Conservation (phyloP, 2,888 invertebrate species). For the Diaperis boleti region DNA sequence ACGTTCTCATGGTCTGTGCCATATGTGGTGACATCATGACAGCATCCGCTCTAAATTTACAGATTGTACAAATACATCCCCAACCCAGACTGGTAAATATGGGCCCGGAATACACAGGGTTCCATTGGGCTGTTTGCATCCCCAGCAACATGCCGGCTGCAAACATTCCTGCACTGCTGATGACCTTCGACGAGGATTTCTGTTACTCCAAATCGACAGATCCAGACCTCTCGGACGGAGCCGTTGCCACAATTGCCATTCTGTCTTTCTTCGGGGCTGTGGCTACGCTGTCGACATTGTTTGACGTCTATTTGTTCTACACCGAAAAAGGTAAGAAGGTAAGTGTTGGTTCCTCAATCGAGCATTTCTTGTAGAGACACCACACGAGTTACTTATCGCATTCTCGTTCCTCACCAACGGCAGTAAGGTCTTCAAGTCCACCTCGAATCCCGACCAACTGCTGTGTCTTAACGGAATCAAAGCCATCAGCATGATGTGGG, state of each 20-base stretch:
- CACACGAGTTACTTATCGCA: constrained; percentile 22
- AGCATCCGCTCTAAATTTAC: background rate
- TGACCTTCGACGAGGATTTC: constrained; percentile 6
- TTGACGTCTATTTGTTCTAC: constrained; percentile 3
- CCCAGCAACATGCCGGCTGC: background rate
- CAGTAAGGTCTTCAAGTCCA: constrained; percentile 21
- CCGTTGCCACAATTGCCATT: constrained; percentile 7
- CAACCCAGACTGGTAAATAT: background rate
- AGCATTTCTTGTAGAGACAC: constrained; percentile 7
- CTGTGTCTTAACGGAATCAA: constrained; percentile 67
- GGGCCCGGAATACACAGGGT: background rate
- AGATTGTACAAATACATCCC: background rate
- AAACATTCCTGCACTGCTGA: background rate
- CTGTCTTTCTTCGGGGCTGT: background rate
- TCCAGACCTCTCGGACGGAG: constrained; percentile 11
- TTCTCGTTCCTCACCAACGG: constrained; percentile 36
- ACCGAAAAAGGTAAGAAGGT: background rate
- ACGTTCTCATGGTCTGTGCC: too few relatives aligned
- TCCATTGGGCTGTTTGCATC: constrained; percentile 7
- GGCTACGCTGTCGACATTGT: background rate
- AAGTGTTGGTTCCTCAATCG: too few relatives aligned
- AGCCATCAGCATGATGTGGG: constrained; percentile 67
- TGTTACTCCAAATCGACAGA: constrained; percentile 18
- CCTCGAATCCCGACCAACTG: constrained; percentile 49
- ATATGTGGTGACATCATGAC: background rate